Conservation (phyloP, 2,113 vertebrate species). For the Picathartes gymnocephalus region DNA sequence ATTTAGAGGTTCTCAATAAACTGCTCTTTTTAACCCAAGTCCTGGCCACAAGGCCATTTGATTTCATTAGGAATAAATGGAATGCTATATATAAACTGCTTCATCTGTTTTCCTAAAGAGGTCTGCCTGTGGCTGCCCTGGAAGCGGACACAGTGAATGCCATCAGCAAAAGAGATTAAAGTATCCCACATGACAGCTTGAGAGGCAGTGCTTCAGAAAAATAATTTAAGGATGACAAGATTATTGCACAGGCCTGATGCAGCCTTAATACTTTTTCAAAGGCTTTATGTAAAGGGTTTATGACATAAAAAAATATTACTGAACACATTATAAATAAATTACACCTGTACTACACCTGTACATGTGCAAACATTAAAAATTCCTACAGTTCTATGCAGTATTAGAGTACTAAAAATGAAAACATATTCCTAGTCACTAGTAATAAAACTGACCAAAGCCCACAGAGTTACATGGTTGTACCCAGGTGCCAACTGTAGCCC, state of each 20-base stretch:
- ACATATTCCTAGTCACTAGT: background rate
- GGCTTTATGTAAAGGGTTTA: background rate
- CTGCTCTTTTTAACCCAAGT: slow-evolving; percentile 4
- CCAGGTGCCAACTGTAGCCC: background rate
- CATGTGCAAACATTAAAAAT: background rate
- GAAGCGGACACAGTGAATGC: background rate
- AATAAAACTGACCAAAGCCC: background rate
- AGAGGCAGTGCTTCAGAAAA: slow-evolving; percentile 11
- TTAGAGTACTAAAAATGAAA: background rate
- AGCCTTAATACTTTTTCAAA: slow-evolving; percentile 4
- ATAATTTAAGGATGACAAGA: slow-evolving; percentile 30
- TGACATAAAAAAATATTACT: background rate
- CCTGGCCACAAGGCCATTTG: background rate
- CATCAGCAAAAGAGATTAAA: slow-evolving; percentile 47
- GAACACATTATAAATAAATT: background rate
- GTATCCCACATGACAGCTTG: slow-evolving; percentile 3
- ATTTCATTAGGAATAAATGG: slow-evolving; percentile 21
- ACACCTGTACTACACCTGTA: slow-evolving; percentile 2
- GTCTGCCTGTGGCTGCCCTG: slow-evolving; percentile 16
- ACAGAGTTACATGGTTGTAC: background rate
- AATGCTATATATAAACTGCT: slow-evolving; percentile 9
- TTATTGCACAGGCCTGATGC: background rate
- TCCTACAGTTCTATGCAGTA: background rate
- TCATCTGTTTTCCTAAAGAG: slow-evolving; percentile 25
- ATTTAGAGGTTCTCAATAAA: background rate